Conservation (phyloP, 2,888 invertebrate species). For the Busseola fusca region DNA sequence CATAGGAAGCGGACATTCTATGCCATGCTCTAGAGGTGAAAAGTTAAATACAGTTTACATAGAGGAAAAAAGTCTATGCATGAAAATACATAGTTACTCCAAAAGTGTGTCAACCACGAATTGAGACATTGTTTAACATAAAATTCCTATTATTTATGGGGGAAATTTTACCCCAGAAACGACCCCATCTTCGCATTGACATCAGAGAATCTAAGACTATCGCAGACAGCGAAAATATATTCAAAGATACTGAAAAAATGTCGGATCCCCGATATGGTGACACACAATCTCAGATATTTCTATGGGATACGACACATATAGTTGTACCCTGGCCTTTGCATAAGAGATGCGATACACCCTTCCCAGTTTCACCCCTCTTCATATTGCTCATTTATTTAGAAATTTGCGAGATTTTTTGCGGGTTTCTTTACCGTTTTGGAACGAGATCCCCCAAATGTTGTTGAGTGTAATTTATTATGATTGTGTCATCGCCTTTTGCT, state of each 20-base stretch:
- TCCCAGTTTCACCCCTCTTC: slow-evolving; percentile 15
- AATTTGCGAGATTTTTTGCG: slow-evolving; percentile 49
- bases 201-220: slow-evolving; percentile 25
- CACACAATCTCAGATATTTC: slow-evolving; percentile 46
- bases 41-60: slow-evolving; percentile 23
- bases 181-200: slow-evolving; percentile 1
- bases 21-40: background rate
- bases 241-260: slow-evolving; percentile 47
- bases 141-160: slow-evolving; percentile 1
- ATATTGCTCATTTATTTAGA: slow-evolving; percentile 55
- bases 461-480: slow-evolving; percentile 51
- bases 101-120: slow-evolving; percentile 10
- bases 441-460: slow-evolving; percentile 17
- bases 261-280: slow-evolving; percentile 14
- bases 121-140: slow-evolving; percentile 16
- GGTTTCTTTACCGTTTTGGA: slow-evolving; percentile 24
- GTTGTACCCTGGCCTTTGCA: slow-evolving; percentile 41
- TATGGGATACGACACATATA: slow-evolving; percentile 41
- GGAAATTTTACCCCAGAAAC: background rate
- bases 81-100: background rate
- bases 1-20: slow-evolving; percentile 50
- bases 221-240: slow-evolving; percentile 34
- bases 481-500: slow-evolving; percentile 32
- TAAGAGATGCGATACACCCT: slow-evolving; percentile 56
- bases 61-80: slow-evolving; percentile 23